These are phyloP conservation scores for Eulithis prunata DNA, from an alignment of 2,888 invertebrate genomes.

Conservation along the genomic window DNA sequence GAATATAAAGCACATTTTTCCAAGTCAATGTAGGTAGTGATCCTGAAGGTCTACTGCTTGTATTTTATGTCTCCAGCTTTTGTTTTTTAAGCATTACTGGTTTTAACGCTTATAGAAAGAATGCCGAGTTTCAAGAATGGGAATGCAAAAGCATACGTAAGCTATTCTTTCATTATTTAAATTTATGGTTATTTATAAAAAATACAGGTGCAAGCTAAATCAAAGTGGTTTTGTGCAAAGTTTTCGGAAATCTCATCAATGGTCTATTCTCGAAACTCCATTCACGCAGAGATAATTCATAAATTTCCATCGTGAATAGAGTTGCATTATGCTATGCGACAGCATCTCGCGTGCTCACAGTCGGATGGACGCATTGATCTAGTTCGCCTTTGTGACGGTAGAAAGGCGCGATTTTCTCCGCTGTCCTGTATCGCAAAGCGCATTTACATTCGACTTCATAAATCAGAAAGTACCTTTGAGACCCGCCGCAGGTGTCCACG, in stretches of 20 bases:
- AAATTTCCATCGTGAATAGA: conserved; percentile 43
- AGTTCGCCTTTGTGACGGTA: conserved; percentile 60
- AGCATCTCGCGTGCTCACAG: conserved; percentile 60
- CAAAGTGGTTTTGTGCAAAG: conserved; percentile 57
- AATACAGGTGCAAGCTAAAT: conserved; percentile 43
- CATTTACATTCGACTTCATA: conserved; percentile 63
- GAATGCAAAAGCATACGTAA: too few relatives aligned
- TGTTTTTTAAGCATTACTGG: conserved; percentile 31
- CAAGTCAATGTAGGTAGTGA: neutral
- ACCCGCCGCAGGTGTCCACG: conserved; percentile 68
- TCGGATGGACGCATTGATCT: conserved; percentile 60
- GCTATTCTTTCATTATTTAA: conserved; percentile 17
- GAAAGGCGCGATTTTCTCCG: conserved; percentile 73
- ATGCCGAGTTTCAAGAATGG: conserved; percentile 17
- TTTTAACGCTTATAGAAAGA: conserved; percentile 27
- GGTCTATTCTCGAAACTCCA: conserved; percentile 51
- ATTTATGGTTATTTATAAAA: conserved; percentile 22
- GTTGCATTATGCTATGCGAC: conserved; percentile 54
- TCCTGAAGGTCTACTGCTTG: conserved; percentile 14
- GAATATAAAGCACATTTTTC: conserved; percentile 25
- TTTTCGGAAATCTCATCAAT: conserved; percentile 48
- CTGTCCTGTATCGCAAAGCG: conserved; percentile 55
- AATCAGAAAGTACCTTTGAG: conserved; percentile 64
- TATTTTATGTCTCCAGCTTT: conserved; percentile 17
- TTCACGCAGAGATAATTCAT: conserved; percentile 51